A percentile compares a stretch with the other conserved stretches of the same genome.
Evolutionary conservation across 2,113 vertebrate genomes (phyloP).

Genomic region (Pseudois nayaur): DNA sequence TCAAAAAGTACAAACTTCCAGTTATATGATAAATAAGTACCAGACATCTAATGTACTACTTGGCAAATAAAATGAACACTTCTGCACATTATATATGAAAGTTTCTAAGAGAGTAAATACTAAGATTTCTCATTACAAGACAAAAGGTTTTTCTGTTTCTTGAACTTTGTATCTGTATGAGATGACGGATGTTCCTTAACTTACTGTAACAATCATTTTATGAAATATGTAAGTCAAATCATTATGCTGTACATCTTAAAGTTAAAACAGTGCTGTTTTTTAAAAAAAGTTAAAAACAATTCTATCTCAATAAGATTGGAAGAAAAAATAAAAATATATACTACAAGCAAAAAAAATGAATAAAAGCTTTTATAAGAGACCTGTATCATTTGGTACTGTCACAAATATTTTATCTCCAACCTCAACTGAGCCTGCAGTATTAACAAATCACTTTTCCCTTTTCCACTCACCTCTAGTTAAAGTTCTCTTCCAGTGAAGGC

Average conservation of each 20-base stretch:
- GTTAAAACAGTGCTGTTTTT: background rate
- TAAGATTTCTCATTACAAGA: background rate
- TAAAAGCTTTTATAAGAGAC: background rate
- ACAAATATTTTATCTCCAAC: background rate
- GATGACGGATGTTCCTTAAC: background rate
- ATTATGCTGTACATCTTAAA: background rate
- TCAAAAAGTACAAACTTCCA: background rate
- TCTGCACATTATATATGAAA: background rate
- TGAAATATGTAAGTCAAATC: background rate
- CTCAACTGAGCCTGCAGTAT: background rate
- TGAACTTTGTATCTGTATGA: background rate
- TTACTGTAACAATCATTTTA: background rate
- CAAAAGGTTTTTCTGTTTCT: background rate
- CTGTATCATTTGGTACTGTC: background rate
- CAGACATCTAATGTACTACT: background rate
- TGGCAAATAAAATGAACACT: background rate
- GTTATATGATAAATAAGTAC: background rate
- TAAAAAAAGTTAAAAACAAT: background rate
- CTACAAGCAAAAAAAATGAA: background rate
- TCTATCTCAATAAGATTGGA: background rate
- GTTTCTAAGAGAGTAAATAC: background rate
- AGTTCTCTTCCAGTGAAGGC: background rate
- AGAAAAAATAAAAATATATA: background rate
- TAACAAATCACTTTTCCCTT: background rate
- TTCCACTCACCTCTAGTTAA: background rate